phyloP scores from a whole-genome alignment of 2,113 vertebrate species.

The Cynopterus brachyotis region DNA sequence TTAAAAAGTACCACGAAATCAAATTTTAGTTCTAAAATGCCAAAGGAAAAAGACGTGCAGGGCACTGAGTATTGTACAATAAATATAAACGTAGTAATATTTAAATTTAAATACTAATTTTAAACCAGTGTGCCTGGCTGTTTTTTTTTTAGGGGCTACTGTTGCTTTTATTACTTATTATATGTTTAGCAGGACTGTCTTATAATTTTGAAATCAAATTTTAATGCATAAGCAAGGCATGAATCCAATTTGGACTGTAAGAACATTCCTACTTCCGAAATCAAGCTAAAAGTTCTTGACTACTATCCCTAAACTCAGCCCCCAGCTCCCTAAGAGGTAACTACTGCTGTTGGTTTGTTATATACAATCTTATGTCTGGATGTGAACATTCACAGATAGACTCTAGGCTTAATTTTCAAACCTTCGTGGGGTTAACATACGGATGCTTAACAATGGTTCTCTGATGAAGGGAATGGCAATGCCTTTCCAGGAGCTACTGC shows the following conservation, averaged over 20 bases:
- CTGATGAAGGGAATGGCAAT: background rate
- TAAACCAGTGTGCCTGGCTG: background rate
- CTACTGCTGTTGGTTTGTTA: background rate
- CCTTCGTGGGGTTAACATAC: background rate
- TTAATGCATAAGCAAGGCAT: background rate
- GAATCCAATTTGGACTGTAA: background rate
- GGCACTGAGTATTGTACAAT: background rate
- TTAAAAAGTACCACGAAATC: background rate
- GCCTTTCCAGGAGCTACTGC: background rate
- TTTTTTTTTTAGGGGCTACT: background rate
- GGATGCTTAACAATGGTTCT: background rate
- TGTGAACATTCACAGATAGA: too few relatives aligned
- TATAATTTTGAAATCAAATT: background rate
- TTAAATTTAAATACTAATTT: too few relatives aligned
- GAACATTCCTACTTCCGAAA: background rate
- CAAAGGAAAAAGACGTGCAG: background rate
- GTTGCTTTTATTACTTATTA: background rate
- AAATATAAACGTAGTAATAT: background rate
- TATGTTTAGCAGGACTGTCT: background rate
- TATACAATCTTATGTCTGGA: too few relatives aligned
- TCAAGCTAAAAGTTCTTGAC: background rate
- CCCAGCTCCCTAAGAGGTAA: background rate
- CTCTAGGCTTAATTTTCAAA: background rate
- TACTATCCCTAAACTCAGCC: background rate
- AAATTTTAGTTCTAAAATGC: background rate